phyloP scores from a whole-genome alignment of 23 tunicate species.

The Oikopleura dioica region DNA sequence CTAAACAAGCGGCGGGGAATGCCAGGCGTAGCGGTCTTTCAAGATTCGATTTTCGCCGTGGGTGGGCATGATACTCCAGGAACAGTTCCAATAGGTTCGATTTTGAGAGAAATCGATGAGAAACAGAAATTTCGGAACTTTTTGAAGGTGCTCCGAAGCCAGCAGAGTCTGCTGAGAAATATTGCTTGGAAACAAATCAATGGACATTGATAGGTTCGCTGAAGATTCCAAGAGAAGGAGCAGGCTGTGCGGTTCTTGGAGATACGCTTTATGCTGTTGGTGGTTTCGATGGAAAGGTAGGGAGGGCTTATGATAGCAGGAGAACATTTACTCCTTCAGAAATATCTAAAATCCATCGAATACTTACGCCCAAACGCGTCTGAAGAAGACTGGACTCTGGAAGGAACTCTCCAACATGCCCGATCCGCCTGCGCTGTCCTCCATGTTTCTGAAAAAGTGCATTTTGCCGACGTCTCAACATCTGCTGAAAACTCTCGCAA shows the following conservation, averaged over 20 bases:
- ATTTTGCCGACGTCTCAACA: too few species aligned
- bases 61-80: slow-evolving; percentile 99
- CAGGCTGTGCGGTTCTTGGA: slow-evolving; percentile 47
- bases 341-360: too few species aligned
- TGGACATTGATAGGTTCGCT: slow-evolving; percentile 62
- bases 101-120: too few species aligned
- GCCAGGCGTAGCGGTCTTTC: slow-evolving; percentile 76
- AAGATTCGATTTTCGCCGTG: slow-evolving; percentile 32
- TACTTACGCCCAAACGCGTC: too few species aligned
- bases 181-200: slow-evolving; percentile 56
- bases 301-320: too few species aligned
- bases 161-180: slow-evolving; percentile 74
- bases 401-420: too few species aligned
- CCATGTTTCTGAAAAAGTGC: too few species aligned
- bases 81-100: slow-evolving; percentile 69
- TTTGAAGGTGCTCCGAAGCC: slow-evolving; percentile 58
- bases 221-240: slow-evolving; percentile 78
- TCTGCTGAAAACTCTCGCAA: too few species aligned
- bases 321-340: too few species aligned
- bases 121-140: too few species aligned
- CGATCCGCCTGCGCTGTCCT: too few species aligned
- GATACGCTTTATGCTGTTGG: slow-evolving; percentile 62
- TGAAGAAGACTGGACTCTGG: too few species aligned
- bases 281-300: slow-evolving; percentile 50
- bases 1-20: slow-evolving; percentile 73